phyloP scores from a whole-genome alignment of 2,113 vertebrate genomes.

The Gopherus evgoodei region DNA sequence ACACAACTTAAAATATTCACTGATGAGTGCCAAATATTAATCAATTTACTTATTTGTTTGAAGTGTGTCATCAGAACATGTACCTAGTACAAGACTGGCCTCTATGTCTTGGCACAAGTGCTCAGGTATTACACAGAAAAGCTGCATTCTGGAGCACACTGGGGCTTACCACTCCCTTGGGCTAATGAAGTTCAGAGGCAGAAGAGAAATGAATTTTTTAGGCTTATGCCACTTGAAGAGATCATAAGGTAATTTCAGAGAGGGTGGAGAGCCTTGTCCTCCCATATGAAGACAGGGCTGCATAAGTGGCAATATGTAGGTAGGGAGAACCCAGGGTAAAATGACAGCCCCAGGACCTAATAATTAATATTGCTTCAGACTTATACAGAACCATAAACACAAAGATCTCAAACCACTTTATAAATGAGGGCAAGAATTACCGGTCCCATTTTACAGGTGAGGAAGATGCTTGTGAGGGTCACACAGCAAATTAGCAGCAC shows the following conservation, averaged over 20 bases:
- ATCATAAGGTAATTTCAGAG: constrained; percentile 48
- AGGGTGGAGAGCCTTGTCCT: constrained; percentile 54
- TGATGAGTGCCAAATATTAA: neutral
- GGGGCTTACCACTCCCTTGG: constrained; percentile 70
- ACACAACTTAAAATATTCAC: constrained; percentile 67
- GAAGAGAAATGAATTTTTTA: constrained; percentile 58
- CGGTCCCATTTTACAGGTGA: constrained; percentile 30
- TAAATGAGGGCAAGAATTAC: constrained; percentile 57
- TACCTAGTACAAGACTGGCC: constrained; percentile 64
- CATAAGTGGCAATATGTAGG: neutral
- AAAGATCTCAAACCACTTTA: constrained; percentile 61
- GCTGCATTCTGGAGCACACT: constrained; percentile 60
- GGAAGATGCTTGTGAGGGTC: constrained; percentile 16
- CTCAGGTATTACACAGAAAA: constrained; percentile 66
- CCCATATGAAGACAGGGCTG: constrained; percentile 43
- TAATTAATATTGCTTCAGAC: constrained; percentile 68
- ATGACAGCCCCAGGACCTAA: constrained; percentile 48
- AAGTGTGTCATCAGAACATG: constrained; percentile 53
- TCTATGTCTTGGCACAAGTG: constrained; percentile 69
- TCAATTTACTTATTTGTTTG: constrained; percentile 4
- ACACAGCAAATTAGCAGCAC: neutral
- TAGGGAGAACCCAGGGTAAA: constrained; percentile 66
- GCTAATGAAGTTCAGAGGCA: constrained; percentile 69
- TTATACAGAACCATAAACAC: constrained; percentile 22
- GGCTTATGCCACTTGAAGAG: constrained; percentile 48